Base-by-base conservation (phyloP, 1,140 invertebrate species). In the Platyscapa corneri region DNA sequence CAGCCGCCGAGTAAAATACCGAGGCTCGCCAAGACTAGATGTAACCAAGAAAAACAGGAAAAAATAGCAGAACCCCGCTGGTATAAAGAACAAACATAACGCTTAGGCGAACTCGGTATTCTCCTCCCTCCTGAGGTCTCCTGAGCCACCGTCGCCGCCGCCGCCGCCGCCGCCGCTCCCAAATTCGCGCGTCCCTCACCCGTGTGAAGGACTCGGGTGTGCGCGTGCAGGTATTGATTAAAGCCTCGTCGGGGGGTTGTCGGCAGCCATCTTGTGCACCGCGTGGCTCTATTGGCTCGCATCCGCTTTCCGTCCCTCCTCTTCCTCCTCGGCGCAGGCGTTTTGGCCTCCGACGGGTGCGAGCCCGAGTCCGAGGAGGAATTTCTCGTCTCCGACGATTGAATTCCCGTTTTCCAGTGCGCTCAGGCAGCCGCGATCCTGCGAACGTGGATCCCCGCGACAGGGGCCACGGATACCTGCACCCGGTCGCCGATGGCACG, bases 191-290 rank as follows among this genome's bases (percentile, higher is more conserved):
- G 87, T 90, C 89, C 87, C 89, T 88, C 90, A 89, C 87, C 87
- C 83, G 77, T 39, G 81, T 74, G 87, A 88, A 89, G 88, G 87
- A 87, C 88, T 86, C 34, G 34, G 32, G 49, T 84, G 77, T 70
- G 85, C 65, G 85, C 64, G 86, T 56, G 30, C 74, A 88, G 89
- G 89, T 93, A 93, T 93, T 93, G 93, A 93, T 93, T 92, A 93
- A 93, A 93, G 92, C 91, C 90, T 90, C 90, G 79, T 87, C 65
- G 27, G 23, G 14, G 53, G 23, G 10, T 12, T 23, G 32, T 10
- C 20, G 56, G 89, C 90, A 89, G 92, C 93, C 93, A 93, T 93
- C 90, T 93, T 93, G 89, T 83, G 83, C 82, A 83, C 82, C 81
- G 74, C 86, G 87, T 88, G 88, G 87, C 92, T 89, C 87, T 88